A percentile compares a stretch with the other conserved stretches of the same genome.
These are phyloP conservation scores for Microctenopoma stevenorrisi DNA, from an alignment of 2,797 vertebrate genomes.

Conservation along the genomic window DNA sequence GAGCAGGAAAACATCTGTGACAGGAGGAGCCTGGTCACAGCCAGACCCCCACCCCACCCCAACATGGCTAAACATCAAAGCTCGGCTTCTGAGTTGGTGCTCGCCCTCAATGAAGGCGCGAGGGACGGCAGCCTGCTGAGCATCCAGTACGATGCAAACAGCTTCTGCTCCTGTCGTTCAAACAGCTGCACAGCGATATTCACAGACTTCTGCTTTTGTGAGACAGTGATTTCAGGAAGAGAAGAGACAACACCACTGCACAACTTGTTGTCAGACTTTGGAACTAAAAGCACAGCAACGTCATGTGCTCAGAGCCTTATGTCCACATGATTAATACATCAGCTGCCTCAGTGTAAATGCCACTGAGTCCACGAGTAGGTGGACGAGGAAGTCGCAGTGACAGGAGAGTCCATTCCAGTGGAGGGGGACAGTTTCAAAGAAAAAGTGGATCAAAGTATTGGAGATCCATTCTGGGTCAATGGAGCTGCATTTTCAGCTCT, in stretches of 20 bases:
- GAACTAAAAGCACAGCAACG: not conserved
- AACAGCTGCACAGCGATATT: conserved; percentile 36
- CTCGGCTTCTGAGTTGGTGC: not conserved
- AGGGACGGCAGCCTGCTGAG: not conserved
- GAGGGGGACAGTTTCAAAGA: conserved; percentile 41
- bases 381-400: conserved; percentile 15
- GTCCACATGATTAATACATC: conserved; percentile 3
- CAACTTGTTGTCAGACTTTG: not conserved
- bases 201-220: conserved; percentile 38
- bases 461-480: conserved; percentile 61
- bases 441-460: conserved; percentile 56
- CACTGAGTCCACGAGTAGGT: conserved; percentile 32
- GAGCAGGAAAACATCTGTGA: conserved; percentile 50
- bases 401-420: conserved; percentile 18
- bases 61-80: conserved; percentile 40
- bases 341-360: conserved; percentile 14
- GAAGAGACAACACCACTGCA: not conserved
- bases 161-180: conserved; percentile 27
- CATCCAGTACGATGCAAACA: conserved; percentile 9
- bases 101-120: conserved; percentile 27
- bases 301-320: not conserved
- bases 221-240: conserved; percentile 14
- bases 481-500: conserved; percentile 32
- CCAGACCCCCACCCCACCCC: not conserved
- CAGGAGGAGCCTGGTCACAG: conserved; percentile 28